These are phyloP conservation scores for Trichogramma pretiosum DNA, from an alignment of 1,140 invertebrate species.

Conservation along the genomic window DNA sequence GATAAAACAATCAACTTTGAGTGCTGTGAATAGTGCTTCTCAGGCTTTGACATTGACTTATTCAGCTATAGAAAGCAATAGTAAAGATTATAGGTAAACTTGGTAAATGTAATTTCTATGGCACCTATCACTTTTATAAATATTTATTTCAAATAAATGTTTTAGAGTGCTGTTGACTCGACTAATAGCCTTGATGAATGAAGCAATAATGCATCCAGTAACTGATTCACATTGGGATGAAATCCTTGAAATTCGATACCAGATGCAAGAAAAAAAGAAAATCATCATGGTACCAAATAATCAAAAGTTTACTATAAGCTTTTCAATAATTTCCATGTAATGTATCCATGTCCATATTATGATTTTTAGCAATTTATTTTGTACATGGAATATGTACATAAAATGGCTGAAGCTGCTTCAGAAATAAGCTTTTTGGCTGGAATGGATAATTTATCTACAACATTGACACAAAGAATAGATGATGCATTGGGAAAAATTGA, in stretches of 20 bases:
- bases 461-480: constrained; percentile 33
- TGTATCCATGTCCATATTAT: not conserved
- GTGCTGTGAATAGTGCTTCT: constrained; percentile 36
- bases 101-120: not conserved
- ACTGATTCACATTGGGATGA: constrained; percentile 33
- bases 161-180: constrained; percentile 27
- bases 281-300: constrained; percentile 23
- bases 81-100: constrained; percentile 35
- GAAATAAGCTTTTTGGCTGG: constrained; percentile 34
- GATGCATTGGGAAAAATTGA: constrained; percentile 33
- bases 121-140: not conserved
- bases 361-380: constrained; percentile 30
- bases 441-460: constrained; percentile 36
- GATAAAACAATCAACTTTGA: constrained; percentile 37
- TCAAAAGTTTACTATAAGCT: constrained; percentile 15
- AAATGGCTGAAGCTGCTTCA: constrained; percentile 35
- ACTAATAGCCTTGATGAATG: constrained; percentile 33
- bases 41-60: constrained; percentile 35
- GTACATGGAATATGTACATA: constrained; percentile 37
- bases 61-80: constrained; percentile 31
- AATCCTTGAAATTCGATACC: constrained; percentile 28
- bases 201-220: constrained; percentile 29
- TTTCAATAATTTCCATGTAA: not conserved
- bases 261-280: constrained; percentile 34
- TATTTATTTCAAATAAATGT: constrained; percentile 8